Conservation (phyloP, 1,140 invertebrate genomes). For the Ips typographus region DNA sequence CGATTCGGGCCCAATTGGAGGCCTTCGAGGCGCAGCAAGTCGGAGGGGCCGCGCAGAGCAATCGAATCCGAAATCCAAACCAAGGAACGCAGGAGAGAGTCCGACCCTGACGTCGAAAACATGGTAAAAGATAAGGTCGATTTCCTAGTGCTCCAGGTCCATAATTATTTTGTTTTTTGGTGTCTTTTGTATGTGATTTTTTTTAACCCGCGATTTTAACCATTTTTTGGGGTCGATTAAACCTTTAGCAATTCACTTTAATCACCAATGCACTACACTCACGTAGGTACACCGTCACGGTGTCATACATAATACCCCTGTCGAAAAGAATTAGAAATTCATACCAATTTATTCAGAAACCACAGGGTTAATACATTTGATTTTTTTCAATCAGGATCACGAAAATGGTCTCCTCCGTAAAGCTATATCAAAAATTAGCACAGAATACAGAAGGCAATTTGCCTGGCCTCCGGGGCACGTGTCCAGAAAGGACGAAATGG, state of each 20-base stretch:
- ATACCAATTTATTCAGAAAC: too few relatives aligned
- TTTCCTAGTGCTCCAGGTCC: slow-evolving; percentile 16
- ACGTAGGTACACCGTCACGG: too few relatives aligned
- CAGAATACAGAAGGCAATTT: slow-evolving; percentile 85
- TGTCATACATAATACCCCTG: too few relatives aligned
- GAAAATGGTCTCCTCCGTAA: slow-evolving; percentile 63
- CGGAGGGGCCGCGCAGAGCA: slow-evolving; percentile 64
- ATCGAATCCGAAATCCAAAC: slow-evolving; percentile 46
- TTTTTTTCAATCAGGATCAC: slow-evolving; percentile 40
- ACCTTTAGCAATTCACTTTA: too few relatives aligned
- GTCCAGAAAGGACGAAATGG: slow-evolving; percentile 53
- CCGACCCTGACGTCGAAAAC: slow-evolving; percentile 50
- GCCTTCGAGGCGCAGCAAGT: slow-evolving; percentile 67
- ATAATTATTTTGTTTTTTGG: slow-evolving; percentile 6
- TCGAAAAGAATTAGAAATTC: too few relatives aligned
- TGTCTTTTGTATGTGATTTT: slow-evolving; percentile 1
- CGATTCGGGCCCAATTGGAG: slow-evolving; percentile 53
- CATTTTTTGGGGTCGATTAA: too few relatives aligned
- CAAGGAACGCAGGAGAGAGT: slow-evolving; percentile 43
- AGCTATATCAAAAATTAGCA: slow-evolving; percentile 74
- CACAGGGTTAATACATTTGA: background rate
- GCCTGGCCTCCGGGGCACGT: slow-evolving; percentile 77
- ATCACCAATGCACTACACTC: too few relatives aligned
- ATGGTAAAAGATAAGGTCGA: slow-evolving; percentile 48
- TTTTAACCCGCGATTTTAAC: background rate